Evolutionary conservation across 2,888 invertebrate species (phyloP).

Genomic region (Calameuta pallipes): DNA sequence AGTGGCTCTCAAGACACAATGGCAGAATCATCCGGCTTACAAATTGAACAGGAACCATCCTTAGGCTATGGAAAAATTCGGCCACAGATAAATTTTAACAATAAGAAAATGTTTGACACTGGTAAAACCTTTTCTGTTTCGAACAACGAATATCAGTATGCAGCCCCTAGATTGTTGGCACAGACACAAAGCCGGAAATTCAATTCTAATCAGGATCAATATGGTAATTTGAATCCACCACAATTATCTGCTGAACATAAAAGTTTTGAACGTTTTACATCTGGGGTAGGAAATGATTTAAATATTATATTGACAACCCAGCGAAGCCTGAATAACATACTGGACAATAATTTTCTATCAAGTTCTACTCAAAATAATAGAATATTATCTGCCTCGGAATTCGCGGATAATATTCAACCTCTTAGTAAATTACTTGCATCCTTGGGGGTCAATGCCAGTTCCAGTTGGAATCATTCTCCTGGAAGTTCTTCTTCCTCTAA

Average conservation of each 20-base stretch:
- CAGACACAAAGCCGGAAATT: neutral
- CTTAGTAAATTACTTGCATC: neutral
- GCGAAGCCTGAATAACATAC: neutral
- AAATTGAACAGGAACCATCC: neutral
- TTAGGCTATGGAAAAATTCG: neutral
- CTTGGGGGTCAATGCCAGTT: neutral
- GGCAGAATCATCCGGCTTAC: neutral
- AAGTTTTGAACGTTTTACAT: neutral
- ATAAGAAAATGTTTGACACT: neutral
- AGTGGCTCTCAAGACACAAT: neutral
- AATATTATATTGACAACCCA: neutral
- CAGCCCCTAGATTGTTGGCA: neutral
- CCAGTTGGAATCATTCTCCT: neutral
- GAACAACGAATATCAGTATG: neutral
- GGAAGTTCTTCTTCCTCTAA: neutral
- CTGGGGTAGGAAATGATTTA: neutral
- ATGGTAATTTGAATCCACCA: neutral
- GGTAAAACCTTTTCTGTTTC: neutral
- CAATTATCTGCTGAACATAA: neutral
- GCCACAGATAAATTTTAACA: neutral
- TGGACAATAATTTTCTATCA: neutral
- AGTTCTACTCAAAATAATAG: neutral
- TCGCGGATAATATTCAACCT: neutral
- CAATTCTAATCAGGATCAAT: neutral
- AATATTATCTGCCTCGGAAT: neutral